Base-by-base conservation (phyloP, 2,797 vertebrate species). In the Pelodytes ibericus region DNA sequence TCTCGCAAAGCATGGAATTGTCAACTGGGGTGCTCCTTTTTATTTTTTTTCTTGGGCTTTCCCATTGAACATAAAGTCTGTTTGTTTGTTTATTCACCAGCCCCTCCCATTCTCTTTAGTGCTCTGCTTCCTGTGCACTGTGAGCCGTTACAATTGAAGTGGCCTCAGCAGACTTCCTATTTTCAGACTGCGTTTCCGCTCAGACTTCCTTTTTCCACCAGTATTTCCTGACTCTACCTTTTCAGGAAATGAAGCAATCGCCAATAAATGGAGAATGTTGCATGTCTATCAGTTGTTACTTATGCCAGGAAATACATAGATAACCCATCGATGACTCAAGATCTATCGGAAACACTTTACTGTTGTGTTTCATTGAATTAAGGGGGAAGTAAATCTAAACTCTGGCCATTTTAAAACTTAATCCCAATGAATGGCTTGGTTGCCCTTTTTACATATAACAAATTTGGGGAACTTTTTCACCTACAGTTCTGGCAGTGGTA, bases 121-220 rank as follows among this genome's bases (percentile, higher is more conserved):
- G 56, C 7, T 33, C 36, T n/a, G 63, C n/a, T 72, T 68, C 69
- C 76, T 44, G 30, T 53, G 2, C 24, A 60, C 16, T 2, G 16
- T 2, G 29, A 7, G 4, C 1, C 5, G 18, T 66, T 30, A 72
- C 61, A 72, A 65, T 71, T 25, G 62, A 22, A 22, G 16, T 18
- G 22, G 30, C 29, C 39, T 47, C n/a, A 2, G 56, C 29, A 39
- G 30, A 27, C 62, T 72, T 78, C 76, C 76, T 72, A 27, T 67
- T 20, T 49, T 57, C 16, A 72, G 63, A 61, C 66, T 20, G 16
- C 57, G 73, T 72, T 68, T 79, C 76, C 76, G 66, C 18, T 31
- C 10, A 15, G 8, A 30, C 41, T 72, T 72, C 75, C 69, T 66
- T 31, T 60, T 49, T 61, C 53, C 29, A 11, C 2, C 27, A 56